Base-by-base conservation (phyloP, 2,797 vertebrate genomes). In the Bovichtus diacanthus region DNA sequence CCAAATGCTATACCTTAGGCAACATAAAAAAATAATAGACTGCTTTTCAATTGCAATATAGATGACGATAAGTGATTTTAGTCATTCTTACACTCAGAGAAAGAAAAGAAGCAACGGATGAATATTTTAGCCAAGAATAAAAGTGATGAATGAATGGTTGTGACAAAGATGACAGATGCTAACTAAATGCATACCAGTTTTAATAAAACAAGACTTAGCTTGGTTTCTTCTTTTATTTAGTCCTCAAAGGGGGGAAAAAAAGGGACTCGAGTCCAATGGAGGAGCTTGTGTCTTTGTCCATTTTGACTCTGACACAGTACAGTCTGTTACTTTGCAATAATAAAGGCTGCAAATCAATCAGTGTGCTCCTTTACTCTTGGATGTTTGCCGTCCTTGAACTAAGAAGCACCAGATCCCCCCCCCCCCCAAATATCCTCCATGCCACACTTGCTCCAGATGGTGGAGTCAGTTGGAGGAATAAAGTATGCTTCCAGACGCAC, bases 401-500 rank as follows among this genome's bases (percentile, higher is more conserved):
- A 15, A 44, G 12, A 66, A 51, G 18, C 38, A 21, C 1, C 23
- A 0, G 21, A 46, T 62, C 3, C 36, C 55, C 16, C 29, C 7
- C 51, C 47, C 31, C n/a, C n/a, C n/a, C n/a, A n/a, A 46, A 58
- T 68, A 36, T 64, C 64, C 39, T 73, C 56, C 59, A 47, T 36
- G 49, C 23, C 29, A 69, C 53, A 36, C 23, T 55, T 7, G 13
- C 53, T 41, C 76, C 80, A 80, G 78, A 87, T 78, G 77, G 68
- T 18, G 39, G 29, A 61, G 65, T 50, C 63, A 65, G 12, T 5
- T 56, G 44, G 29, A 72, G 53, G 70, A 55, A 49, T 59, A 36
- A 39, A 4, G 16, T 25, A 65, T 54, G 44, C 53, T 58, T 70
- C 63, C n/a, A 77, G 64, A 77, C 1, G 12, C 50, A 67, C 4